These are phyloP conservation scores for Distichodus sexfasciatus DNA, from an alignment of 2,797 vertebrate genomes.

Conservation along the genomic window DNA sequence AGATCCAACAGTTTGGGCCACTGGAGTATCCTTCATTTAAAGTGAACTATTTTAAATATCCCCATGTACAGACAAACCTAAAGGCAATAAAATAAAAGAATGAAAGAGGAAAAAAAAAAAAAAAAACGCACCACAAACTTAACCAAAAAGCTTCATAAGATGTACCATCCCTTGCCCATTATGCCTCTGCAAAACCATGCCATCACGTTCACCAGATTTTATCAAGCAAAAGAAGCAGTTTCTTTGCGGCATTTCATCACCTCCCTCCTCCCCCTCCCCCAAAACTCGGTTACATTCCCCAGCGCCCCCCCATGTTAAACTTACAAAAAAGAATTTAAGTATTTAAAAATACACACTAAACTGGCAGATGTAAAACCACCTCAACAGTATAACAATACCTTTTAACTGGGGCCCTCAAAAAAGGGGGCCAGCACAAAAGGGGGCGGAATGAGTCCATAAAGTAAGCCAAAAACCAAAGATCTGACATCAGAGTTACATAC, in stretches of 20 bases:
- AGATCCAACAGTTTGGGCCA: constrained; percentile 63
- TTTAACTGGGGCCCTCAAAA: constrained; percentile 66
- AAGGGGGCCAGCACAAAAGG: constrained; percentile 71
- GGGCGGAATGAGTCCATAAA: constrained; percentile 69
- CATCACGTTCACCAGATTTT: constrained; percentile 10
- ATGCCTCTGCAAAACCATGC: constrained; percentile 19
- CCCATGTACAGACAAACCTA: constrained; percentile 69
- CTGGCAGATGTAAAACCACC: constrained; percentile 85
- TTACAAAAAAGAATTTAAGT: constrained; percentile 68
- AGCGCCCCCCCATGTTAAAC: constrained; percentile 60
- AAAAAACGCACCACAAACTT: constrained; percentile 61
- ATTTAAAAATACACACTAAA: constrained; percentile 75
- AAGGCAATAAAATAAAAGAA: constrained; percentile 45
- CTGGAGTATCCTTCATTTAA: constrained; percentile 68
- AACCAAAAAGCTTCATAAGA: constrained; percentile 71
- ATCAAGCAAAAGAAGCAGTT: constrained; percentile 54
- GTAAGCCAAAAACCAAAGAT: constrained; percentile 72
- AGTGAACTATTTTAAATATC: constrained; percentile 77
- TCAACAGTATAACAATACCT: constrained; percentile 74
- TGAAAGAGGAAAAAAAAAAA: constrained; percentile 52
- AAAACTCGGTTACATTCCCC: constrained; percentile 38
- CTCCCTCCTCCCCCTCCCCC: constrained; percentile 39
- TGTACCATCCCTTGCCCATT: constrained; percentile 10
- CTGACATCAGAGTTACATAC: constrained; percentile 60
- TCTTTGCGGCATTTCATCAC: constrained; percentile 55